Conservation (phyloP, 2,113 vertebrate species). For the Neolamprologus kungweensis region DNA sequence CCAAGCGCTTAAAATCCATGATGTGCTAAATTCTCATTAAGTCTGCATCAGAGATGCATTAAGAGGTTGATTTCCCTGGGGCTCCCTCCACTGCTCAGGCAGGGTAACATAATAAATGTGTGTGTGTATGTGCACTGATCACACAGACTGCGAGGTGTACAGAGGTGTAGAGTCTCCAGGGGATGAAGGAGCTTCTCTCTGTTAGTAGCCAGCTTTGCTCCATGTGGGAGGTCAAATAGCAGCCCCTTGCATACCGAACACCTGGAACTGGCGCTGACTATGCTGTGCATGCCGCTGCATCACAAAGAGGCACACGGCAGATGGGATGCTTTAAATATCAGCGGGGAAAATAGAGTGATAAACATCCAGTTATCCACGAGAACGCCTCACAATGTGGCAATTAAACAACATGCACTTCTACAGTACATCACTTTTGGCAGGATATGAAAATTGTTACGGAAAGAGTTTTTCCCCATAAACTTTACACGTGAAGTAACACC, state of each 20-base stretch:
- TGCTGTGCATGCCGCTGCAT: background rate
- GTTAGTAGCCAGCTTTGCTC: slow-evolving; percentile 8
- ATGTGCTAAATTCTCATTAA: slow-evolving; percentile 76
- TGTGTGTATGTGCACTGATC: slow-evolving; percentile 18
- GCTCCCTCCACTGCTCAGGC: slow-evolving; percentile 34
- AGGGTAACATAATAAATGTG: slow-evolving; percentile 63
- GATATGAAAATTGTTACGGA: background rate
- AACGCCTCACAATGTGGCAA: background rate
- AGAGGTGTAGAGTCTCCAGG: slow-evolving; percentile 22
- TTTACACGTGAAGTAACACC: background rate
- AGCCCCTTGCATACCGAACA: slow-evolving; percentile 10
- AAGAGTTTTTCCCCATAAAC: background rate
- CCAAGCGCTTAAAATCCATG: slow-evolving; percentile 56
- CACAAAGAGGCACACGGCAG: slow-evolving; percentile 2
- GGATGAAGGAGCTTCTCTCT: slow-evolving; percentile 20
- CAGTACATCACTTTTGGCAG: background rate
- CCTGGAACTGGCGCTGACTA: slow-evolving; percentile 20
- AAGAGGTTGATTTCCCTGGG: slow-evolving; percentile 71
- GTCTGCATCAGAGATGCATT: slow-evolving; percentile 72
- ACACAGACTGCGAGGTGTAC: slow-evolving; percentile 8
- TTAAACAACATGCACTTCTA: background rate
- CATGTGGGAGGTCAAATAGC: slow-evolving; percentile 34
- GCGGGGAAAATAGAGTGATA: background rate
- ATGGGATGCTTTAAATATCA: slow-evolving; percentile 16
- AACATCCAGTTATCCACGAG: slow-evolving; percentile 2